Percentiles rank a stretch among this genome's conserved stretches.
Conservation (phyloP, 2,888 invertebrate genomes). For the Drosophila acutilabella region DNA sequence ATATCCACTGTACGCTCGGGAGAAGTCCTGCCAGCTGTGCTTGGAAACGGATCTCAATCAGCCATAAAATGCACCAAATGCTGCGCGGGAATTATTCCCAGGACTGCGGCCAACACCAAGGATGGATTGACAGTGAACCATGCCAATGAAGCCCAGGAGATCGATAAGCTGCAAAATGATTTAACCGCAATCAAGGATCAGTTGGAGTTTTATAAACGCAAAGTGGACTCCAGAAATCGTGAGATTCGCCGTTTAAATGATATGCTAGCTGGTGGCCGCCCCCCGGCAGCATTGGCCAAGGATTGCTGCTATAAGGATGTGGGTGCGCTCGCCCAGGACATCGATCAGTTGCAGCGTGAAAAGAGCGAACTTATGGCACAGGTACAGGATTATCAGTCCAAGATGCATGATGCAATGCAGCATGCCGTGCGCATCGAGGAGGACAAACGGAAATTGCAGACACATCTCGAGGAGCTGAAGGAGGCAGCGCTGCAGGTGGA, state of each 20-base stretch:
- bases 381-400: constrained; percentile 80
- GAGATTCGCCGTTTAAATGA: constrained; percentile 90
- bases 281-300: constrained; percentile 87
- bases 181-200: constrained; percentile 85
- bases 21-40: constrained; percentile 66
- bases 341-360: constrained; percentile 87
- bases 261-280: constrained; percentile 90
- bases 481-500: constrained; percentile 91
- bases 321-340: constrained; percentile 86
- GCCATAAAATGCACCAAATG: constrained; percentile 82
- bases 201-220: constrained; percentile 84
- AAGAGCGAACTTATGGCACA: constrained; percentile 85
- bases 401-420: constrained; percentile 91
- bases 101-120: constrained; percentile 59
- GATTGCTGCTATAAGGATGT: constrained; percentile 89
- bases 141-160: constrained; percentile 69
- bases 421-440: constrained; percentile 91
- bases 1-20: constrained; percentile 84
- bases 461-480: constrained; percentile 90
- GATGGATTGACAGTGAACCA: constrained; percentile 75
- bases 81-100: constrained; percentile 71
- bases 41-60: constrained; percentile 32
- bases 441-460: constrained; percentile 89
- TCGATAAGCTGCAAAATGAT: constrained; percentile 84
- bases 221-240: constrained; percentile 86